phyloP scores from a whole-genome alignment of 2,797 vertebrate genomes.

The Danio kyathit region DNA sequence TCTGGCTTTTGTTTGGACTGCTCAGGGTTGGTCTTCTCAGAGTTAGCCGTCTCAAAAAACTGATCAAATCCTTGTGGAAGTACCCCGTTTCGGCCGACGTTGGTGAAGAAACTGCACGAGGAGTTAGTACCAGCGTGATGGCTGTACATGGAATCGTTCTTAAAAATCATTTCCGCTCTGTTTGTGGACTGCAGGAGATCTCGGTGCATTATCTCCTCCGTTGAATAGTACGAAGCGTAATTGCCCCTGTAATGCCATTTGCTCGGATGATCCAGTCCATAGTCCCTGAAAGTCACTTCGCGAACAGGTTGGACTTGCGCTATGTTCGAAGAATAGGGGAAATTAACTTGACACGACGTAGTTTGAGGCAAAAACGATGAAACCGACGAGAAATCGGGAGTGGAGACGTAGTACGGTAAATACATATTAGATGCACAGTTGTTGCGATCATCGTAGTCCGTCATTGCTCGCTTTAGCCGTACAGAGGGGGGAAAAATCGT shows the following conservation, averaged over 20 bases:
- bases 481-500: conserved; percentile 71
- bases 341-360: conserved; percentile 96
- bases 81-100: conserved; percentile 93
- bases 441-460: conserved; percentile 97
- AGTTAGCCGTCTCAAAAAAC: conserved; percentile 88
- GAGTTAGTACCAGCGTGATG: conserved; percentile 84
- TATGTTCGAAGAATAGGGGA: conserved; percentile 95
- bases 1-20: conserved; percentile 85
- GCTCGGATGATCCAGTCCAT: conserved; percentile 92
- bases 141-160: conserved; percentile 88
- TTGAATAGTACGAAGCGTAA: conserved; percentile 94
- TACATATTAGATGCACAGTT: conserved; percentile 96
- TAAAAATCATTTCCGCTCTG: conserved; percentile 94
- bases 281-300: conserved; percentile 97
- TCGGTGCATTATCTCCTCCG: conserved; percentile 96
- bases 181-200: conserved; percentile 92
- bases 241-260: conserved; percentile 97
- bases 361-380: conserved; percentile 95
- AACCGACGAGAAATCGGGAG: conserved; percentile 95
- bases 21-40: conserved; percentile 77
- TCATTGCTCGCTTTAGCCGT: conserved; percentile 89
- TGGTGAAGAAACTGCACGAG: conserved; percentile 88
- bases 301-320: conserved; percentile 95
- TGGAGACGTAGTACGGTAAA: conserved; percentile 97
- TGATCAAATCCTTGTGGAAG: conserved; percentile 98